Conservation (phyloP, 2,888 invertebrate species). For the Bursaphelenchus okinawaensis region DNA sequence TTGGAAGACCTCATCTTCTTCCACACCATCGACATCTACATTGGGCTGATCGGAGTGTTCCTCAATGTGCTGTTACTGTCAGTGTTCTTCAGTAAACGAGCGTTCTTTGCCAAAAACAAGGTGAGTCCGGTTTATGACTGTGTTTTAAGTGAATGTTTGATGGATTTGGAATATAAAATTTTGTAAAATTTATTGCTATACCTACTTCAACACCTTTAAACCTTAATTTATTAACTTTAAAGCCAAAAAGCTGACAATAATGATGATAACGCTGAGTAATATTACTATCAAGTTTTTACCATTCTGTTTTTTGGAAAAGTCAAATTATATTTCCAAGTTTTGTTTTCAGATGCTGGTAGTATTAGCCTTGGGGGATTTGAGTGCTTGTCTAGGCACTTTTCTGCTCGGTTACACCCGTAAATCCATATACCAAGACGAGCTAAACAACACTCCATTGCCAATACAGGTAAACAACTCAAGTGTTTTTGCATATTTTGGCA, state of each 20-base stretch:
- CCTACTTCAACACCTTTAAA: too few relatives aligned
- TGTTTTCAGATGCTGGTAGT: constrained; percentile 22
- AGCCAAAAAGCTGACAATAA: too few relatives aligned
- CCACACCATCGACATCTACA: constrained; percentile 18
- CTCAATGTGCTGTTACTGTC: constrained; percentile 9
- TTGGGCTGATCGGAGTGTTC: constrained; percentile 11
- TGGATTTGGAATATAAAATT: too few relatives aligned
- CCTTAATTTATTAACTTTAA: too few relatives aligned
- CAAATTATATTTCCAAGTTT: too few relatives aligned
- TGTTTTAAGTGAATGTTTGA: not conserved
- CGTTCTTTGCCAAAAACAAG: constrained; percentile 26
- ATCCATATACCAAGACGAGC: constrained; percentile 12
- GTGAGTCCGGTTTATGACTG: constrained; percentile 5
- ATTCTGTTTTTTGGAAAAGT: too few relatives aligned
- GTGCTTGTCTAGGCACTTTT: constrained; percentile 24
- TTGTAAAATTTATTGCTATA: too few relatives aligned
- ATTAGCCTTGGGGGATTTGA: constrained; percentile 26
- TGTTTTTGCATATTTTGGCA: too few relatives aligned
- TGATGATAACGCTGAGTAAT: too few relatives aligned
- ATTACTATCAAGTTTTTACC: too few relatives aligned
- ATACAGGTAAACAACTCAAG: constrained; percentile 24
- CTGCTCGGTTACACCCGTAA: constrained; percentile 21
- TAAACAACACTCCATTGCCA: constrained; percentile 18
- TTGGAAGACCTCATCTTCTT: constrained; percentile 13
- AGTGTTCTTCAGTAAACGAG: constrained; percentile 24